A percentile compares a stretch with the other conserved stretches of the same genome.
Conservation (phyloP, 2,888 invertebrate genomes). For the Leptinotarsa rubiginosa region DNA sequence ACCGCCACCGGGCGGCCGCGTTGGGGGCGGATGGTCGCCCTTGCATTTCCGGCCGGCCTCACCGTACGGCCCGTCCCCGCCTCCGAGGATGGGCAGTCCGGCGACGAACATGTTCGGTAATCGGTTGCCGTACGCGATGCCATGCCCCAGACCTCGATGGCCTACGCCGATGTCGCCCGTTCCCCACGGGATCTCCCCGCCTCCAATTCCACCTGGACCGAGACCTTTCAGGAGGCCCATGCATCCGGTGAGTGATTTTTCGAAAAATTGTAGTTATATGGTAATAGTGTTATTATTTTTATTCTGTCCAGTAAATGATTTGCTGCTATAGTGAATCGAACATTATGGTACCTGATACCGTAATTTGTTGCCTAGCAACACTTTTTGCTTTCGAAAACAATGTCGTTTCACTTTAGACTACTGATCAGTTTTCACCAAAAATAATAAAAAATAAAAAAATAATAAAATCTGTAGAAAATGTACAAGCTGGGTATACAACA, state of each 20-base stretch:
- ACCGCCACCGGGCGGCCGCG: slow-evolving; percentile 61
- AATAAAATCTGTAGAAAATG: too few relatives aligned
- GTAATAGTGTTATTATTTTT: neutral
- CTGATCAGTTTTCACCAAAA: too few relatives aligned
- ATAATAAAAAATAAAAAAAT: too few relatives aligned
- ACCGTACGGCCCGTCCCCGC: slow-evolving; percentile 81
- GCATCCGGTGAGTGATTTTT: slow-evolving; percentile 62
- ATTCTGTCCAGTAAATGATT: neutral
- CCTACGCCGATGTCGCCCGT: slow-evolving; percentile 69
- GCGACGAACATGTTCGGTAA: slow-evolving; percentile 65
- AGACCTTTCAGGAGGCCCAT: slow-evolving; percentile 64
- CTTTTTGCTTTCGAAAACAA: too few relatives aligned
- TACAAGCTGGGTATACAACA: too few relatives aligned
- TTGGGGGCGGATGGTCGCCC: slow-evolving; percentile 70
- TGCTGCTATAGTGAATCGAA: too few relatives aligned
- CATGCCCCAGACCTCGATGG: slow-evolving; percentile 77
- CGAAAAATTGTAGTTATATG: neutral
- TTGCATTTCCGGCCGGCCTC: slow-evolving; percentile 80
- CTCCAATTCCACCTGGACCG: slow-evolving; percentile 66
- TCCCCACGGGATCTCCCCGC: slow-evolving; percentile 65
- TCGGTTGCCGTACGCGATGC: slow-evolving; percentile 69
- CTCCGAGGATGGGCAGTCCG: slow-evolving; percentile 72
- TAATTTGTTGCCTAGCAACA: too few relatives aligned
- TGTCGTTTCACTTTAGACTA: too few relatives aligned
- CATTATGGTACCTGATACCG: too few relatives aligned